phyloP scores from a whole-genome alignment of 2,797 vertebrate genomes.

The Myioborus melanocephalus region DNA sequence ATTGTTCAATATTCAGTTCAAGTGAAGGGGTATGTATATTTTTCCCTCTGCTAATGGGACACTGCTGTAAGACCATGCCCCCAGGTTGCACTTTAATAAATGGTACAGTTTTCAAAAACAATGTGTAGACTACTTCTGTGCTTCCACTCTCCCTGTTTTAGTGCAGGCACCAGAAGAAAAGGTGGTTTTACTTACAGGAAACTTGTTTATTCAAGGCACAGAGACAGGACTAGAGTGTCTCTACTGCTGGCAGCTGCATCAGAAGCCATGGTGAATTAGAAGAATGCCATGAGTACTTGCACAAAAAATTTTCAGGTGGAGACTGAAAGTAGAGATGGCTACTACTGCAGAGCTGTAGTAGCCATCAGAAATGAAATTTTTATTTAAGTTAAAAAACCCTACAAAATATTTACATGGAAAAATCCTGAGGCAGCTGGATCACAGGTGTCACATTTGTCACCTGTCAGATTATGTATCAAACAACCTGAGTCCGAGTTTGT shows the following conservation, averaged over 20 bases:
- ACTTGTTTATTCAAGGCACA: background rate
- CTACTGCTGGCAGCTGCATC: background rate
- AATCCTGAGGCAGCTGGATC: background rate
- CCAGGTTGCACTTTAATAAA: slow-evolving; percentile 68
- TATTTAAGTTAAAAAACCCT: slow-evolving; percentile 19
- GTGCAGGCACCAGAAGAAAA: background rate
- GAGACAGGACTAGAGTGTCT: background rate
- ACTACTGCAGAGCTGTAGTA: background rate
- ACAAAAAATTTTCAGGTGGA: background rate
- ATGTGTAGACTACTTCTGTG: background rate
- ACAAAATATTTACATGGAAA: slow-evolving; percentile 1
- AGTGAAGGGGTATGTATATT: background rate
- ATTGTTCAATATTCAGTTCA: background rate
- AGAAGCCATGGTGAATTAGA: background rate
- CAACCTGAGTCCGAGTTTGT: background rate
- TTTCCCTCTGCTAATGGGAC: background rate
- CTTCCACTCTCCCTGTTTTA: rapidly evolving
- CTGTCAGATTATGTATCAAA: background rate
- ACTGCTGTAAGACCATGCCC: slow-evolving; percentile 34
- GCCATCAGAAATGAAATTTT: background rate
- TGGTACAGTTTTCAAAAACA: slow-evolving; percentile 50
- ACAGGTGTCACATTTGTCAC: background rate
- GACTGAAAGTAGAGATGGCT: background rate
- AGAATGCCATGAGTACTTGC: background rate
- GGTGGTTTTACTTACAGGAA: background rate